Evolutionary conservation across 2,113 vertebrate species (phyloP).

Genomic region (Gasterosteus aculeatus): DNA sequence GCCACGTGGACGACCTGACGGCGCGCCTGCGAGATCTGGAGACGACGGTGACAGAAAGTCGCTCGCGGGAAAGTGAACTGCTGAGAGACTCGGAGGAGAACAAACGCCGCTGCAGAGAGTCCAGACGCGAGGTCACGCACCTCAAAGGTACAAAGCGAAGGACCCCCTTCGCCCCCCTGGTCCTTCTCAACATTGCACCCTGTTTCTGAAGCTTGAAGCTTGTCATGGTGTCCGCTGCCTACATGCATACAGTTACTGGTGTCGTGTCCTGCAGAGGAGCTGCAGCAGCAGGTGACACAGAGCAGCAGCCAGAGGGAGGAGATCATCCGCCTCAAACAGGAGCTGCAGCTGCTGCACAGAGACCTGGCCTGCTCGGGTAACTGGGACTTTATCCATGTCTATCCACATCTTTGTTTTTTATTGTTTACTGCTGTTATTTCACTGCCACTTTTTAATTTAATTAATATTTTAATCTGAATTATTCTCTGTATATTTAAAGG

Average conservation of each 20-base stretch:
- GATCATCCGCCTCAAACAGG: conserved; percentile 87
- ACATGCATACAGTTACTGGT: background rate
- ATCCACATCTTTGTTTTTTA: background rate
- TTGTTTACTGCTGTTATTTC: background rate
- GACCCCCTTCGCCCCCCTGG: no score
- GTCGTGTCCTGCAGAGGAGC: conserved; percentile 74
- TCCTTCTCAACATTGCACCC: no score
- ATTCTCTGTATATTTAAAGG: background rate
- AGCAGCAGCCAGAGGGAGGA: conserved; percentile 87
- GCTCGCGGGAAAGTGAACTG: conserved; percentile 70
- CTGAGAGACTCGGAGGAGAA: conserved; percentile 82
- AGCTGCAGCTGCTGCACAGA: conserved; percentile 81
- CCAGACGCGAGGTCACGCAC: conserved; percentile 73
- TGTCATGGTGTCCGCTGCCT: background rate
- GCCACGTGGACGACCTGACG: conserved; percentile 82
- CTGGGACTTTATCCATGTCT: background rate
- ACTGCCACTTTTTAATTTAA: no score
- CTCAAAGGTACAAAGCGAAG: conserved; percentile 81
- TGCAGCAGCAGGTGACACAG: conserved; percentile 86
- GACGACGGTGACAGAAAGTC: conserved; percentile 70
- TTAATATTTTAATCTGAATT: no score
- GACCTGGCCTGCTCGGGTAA: conserved; percentile 83
- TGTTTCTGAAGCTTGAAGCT: background rate
- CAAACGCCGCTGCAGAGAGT: conserved; percentile 75
- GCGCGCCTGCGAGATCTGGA: conserved; percentile 80